Evolutionary conservation across 2,113 vertebrate genomes (phyloP).

Genomic region (Benitochromis conjunctus): DNA sequence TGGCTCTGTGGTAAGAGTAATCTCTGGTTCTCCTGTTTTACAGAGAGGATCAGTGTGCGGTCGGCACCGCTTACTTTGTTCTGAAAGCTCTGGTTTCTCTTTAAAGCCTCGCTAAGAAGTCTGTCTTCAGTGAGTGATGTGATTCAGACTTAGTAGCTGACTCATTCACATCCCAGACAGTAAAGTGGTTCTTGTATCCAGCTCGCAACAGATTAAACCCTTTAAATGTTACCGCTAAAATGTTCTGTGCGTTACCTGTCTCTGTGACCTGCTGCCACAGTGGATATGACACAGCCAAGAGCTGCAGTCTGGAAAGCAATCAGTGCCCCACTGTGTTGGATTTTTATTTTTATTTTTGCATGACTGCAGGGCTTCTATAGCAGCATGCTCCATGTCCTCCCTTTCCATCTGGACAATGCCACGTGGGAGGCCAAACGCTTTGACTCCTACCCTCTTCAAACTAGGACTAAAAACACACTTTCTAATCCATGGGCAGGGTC

Average conservation of each 20-base stretch:
- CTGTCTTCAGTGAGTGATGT: background rate
- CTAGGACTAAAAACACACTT: background rate
- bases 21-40: background rate
- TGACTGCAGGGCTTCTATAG: slow-evolving; percentile 23
- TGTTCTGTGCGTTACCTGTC: background rate
- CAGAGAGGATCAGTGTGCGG: slow-evolving; percentile 1
- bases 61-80: background rate
- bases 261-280: background rate
- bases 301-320: background rate
- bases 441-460: background rate
- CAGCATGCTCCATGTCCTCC: slow-evolving; percentile 12
- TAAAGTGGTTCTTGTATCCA: background rate
- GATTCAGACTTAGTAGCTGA: slow-evolving; percentile 37
- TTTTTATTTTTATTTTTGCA: background rate
- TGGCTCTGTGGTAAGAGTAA: background rate
- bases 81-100: background rate
- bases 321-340: background rate
- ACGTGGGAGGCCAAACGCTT: slow-evolving; percentile 10
- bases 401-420: slow-evolving; percentile 19
- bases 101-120: background rate
- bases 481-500: background rate
- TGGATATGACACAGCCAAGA: background rate
- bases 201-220: background rate
- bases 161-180: slow-evolving; percentile 20
- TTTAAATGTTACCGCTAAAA: background rate